phyloP scores from a whole-genome alignment of 2,888 invertebrate genomes.

The Drosophila leonis region DNA sequence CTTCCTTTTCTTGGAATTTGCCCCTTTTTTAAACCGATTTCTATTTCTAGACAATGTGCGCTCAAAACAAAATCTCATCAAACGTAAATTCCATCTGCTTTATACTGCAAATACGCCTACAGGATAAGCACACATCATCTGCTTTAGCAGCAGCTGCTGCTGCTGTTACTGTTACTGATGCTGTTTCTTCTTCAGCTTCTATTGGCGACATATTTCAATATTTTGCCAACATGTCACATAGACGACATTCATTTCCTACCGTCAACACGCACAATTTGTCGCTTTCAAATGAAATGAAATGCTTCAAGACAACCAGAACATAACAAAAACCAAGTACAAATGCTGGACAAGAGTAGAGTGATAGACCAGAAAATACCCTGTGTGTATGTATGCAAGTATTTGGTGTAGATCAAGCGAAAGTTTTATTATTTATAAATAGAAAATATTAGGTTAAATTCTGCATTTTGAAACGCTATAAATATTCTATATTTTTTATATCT shows the following conservation, averaged over 20 bases:
- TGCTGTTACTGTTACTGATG: neutral
- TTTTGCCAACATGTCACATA: conserved; percentile 73
- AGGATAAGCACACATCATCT: conserved; percentile 50
- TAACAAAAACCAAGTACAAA: conserved; percentile 20
- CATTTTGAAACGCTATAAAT: neutral
- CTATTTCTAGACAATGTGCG: conserved; percentile 16
- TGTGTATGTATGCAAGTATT: neutral
- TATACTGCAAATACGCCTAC: conserved; percentile 37
- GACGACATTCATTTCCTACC: conserved; percentile 76
- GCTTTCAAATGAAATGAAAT: conserved; percentile 73
- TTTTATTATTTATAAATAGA: too few species aligned
- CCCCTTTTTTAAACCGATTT: neutral
- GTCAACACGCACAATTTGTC: conserved; percentile 80
- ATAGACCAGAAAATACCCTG: conserved; percentile 7
- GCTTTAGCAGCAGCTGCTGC: neutral
- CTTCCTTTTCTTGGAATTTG: neutral
- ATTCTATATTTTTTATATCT: neutral
- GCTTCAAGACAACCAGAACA: conserved; percentile 43
- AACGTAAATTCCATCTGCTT: conserved; percentile 25
- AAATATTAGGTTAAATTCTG: too few species aligned
- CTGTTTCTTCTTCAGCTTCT: conserved; percentile 9
- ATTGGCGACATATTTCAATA: conserved; percentile 66
- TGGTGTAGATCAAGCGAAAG: too few species aligned
- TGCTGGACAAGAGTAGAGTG: rapidly evolving
- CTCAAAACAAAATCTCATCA: conserved; percentile 13